These are phyloP conservation scores for roundworm (Caenorhabditis elegans) DNA, from an alignment of 1,140 invertebrate genomes.

Conservation along the genomic window WBcel235 BX284604.4:3105001-3105500, in stretches of 20 bases:
- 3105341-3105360: conserved; percentile 1
- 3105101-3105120: too few species aligned
- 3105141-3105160: too few species aligned
- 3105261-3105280: conserved; percentile 60
- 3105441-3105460: neutral
- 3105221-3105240: conserved; percentile 62
- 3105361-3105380: conserved; percentile 39
- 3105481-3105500: too few species aligned
- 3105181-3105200: conserved; percentile 58
- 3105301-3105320: conserved; percentile 61
- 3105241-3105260: conserved; percentile 63
- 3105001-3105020: too few species aligned
- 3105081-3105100: too few species aligned
- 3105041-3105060: too few species aligned
- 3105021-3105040: too few species aligned
- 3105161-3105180: neutral
- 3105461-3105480: neutral
- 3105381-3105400: conserved; percentile 32
- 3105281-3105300: conserved; percentile 65
- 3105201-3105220: conserved; percentile 65
- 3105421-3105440: conserved; percentile 36
- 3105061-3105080: too few species aligned
- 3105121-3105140: too few species aligned
- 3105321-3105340: neutral
- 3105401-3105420: conserved; percentile 26